Base-by-base conservation (phyloP, 2,888 invertebrate species). In the Conus canariensis region DNA sequence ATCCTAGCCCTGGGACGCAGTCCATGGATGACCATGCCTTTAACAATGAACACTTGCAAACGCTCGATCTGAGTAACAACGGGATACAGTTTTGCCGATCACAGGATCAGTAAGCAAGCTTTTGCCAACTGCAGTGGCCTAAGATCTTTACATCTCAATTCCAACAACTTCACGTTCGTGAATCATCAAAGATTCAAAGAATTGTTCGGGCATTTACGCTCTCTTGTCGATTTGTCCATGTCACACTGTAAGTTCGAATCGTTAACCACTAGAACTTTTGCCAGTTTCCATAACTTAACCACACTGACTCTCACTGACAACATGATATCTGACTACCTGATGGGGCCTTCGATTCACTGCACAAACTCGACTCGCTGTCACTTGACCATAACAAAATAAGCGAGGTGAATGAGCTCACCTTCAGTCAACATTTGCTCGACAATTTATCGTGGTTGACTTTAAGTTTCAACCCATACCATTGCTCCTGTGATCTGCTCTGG, bases 381-480 rank as follows among this genome's bases (percentile, higher is more conserved):
- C 89, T 98, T 0, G 96, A 97, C 0, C 96, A 96, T 14, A 80
- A 80, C 30, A 80, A 80, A 25, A 80, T 80, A 10, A 45, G 30
- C 16, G 22, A 16, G 30, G 16, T 80, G 14, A 80, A 45, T 12
- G 30, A 30, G 22, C 30, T 6, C 14, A 80, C 77, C 4, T 80
- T 80, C 77, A 80, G 30, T 45, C 5, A 45, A 30, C 30, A 30
- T 80, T 10, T 80, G 14, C 77, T 30, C 30, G 30, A 80, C 30
- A 25, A 10, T 16, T 12, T 80, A 30, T 30, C 77, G 9, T 30
- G 14, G 9, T 14, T 80, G 30, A 9, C 30, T 80, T 16, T 80
- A 45, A 30, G 30, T 30, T 80, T 30, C 0, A 98, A 98, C 93
- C 97, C 97, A 14, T 85, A 85, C 58, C 10, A 10, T n/a, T 89